These are phyloP conservation scores for Altica lythri DNA, from an alignment of 2,888 invertebrate genomes.

Conservation along the genomic window DNA sequence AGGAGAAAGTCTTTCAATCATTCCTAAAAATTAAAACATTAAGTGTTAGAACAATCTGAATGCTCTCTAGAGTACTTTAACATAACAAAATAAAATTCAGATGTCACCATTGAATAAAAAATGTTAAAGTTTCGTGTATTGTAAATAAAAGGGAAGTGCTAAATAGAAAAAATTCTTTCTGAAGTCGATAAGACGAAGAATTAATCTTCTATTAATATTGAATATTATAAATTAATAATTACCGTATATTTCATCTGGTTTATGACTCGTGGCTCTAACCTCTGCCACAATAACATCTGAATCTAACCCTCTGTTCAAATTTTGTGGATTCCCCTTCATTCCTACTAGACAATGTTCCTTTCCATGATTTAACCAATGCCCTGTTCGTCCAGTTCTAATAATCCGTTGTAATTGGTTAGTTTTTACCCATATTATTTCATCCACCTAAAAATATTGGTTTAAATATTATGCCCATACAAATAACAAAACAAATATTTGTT, in stretches of 20 bases:
- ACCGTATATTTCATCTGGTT: conserved; percentile 97
- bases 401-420: conserved; percentile 97
- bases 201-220: no score
- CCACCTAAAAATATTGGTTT: conserved; percentile 60
- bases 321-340: conserved; percentile 92
- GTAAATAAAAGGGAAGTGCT: no score
- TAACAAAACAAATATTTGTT: no score
- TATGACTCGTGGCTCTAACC: conserved; percentile 96
- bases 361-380: conserved; percentile 98
- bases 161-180: no score
- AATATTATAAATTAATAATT: conserved; percentile 59
- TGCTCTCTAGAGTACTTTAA: no score
- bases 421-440: conserved; percentile 99
- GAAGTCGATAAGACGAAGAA: no score
- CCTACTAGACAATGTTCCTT: conserved; percentile 98
- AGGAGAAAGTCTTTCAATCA: conserved; percentile 94
- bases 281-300: conserved; percentile 99
- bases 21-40: conserved; percentile 50
- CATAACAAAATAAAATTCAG: no score
- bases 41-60: background rate
- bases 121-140: no score
- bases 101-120: no score
- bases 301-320: conserved; percentile 90
- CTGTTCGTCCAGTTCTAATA: conserved; percentile 94
- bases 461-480: no score